Evolutionary conservation across 2,113 vertebrate genomes (phyloP), one percentile per base, ranked within the genome.

Genomic region (Thunnus thynnus): DNA sequence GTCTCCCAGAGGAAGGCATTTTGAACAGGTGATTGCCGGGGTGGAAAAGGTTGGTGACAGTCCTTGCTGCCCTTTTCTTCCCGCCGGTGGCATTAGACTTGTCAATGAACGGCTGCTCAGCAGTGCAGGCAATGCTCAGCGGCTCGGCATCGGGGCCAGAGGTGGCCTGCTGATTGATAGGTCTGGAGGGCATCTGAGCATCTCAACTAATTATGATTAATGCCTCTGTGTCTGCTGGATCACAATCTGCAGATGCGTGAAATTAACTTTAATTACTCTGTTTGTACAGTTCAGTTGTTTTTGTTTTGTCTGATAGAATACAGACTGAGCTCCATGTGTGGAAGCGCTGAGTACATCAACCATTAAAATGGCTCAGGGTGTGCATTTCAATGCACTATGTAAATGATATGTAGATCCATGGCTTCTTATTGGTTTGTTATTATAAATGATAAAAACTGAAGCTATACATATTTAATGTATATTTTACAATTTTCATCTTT

Each of bases 201-300:
- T 88, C 84, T 86, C 63, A 50, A 55, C 64, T 90, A 93, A 95
- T 93, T 90, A 88, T 94, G 91, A 94, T 94, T 92, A 93, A 93
- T 89, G 85, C 65, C 86, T 83, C 32, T 0, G 55, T 72, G 79
- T 90, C 87, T 81, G 72, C 64, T 75, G 83, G 84, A 91, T 91
- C 89, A 88, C 80, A 84, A 91, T 91, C 88, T 91, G 89, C 83
- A 92, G 88, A 91, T 80, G 91, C 91, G 64, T 94, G 89, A 93
- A 93, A 95, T 94, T 91, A 91, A 80, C 86, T 91, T 94, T 91
- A 93, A 94, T 95, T 92, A 91, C 82, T 50, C 32, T 4, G 81
- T 91, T 87, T 84, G 84, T 86, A 83, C 82, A 82, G 65, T 78
- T 90, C 64, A 87, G 76, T 88, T 80, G 84, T 86, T 88, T 89